These are phyloP conservation scores for Apis florea DNA, from an alignment of 1,140 invertebrate species.

Conservation along the genomic window DNA sequence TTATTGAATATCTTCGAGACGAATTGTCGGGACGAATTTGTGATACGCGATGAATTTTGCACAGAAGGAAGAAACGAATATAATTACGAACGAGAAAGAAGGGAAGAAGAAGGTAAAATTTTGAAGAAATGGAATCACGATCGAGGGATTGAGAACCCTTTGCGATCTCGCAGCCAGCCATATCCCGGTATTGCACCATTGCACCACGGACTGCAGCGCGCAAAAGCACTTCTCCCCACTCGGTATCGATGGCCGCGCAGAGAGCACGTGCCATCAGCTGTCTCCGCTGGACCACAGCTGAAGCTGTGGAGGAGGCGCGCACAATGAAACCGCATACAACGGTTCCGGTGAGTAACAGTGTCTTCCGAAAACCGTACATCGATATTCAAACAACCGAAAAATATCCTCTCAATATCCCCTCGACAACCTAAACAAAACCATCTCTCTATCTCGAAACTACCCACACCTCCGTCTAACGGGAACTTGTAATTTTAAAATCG, in stretches of 20 bases:
- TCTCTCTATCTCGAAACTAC: too few relatives aligned
- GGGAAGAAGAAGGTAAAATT: too few relatives aligned
- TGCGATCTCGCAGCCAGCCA: slow-evolving; percentile 47
- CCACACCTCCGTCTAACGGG: background rate
- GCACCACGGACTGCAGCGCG: slow-evolving; percentile 61
- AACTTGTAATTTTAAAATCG: slow-evolving; percentile 15
- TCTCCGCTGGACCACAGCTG: slow-evolving; percentile 75
- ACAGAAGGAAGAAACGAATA: too few relatives aligned
- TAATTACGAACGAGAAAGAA: too few relatives aligned
- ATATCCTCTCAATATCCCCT: background rate
- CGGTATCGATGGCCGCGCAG: slow-evolving; percentile 67
- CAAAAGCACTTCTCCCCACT: slow-evolving; percentile 57
- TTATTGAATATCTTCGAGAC: too few relatives aligned
- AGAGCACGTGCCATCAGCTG: slow-evolving; percentile 79
- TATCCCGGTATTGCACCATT: slow-evolving; percentile 66
- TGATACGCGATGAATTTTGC: too few relatives aligned
- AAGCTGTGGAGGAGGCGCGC: slow-evolving; percentile 62
- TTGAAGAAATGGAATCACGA: too few relatives aligned
- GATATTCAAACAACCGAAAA: background rate
- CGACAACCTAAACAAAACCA: too few relatives aligned
- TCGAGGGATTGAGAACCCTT: slow-evolving; percentile 67
- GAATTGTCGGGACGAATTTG: too few relatives aligned
- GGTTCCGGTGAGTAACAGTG: slow-evolving; percentile 41
- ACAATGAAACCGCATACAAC: slow-evolving; percentile 42
- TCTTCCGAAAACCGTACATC: slow-evolving; percentile 51